Evolutionary conservation across 1,140 invertebrate species (phyloP).

Genomic region (Anastrepha ludens): DNA sequence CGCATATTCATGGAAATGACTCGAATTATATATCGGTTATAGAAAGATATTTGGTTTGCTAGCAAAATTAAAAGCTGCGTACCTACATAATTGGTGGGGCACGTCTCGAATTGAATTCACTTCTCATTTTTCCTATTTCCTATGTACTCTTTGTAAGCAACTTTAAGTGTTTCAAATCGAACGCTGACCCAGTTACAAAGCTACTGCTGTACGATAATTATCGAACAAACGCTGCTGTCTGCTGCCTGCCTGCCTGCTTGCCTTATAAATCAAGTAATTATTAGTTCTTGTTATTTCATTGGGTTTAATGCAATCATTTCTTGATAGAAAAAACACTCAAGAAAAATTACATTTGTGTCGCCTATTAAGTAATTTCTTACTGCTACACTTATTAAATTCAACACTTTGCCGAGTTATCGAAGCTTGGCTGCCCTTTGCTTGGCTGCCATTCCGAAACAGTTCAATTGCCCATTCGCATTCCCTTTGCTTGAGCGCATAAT

Average conservation of each 20-base stretch:
- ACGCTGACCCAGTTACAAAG: neutral
- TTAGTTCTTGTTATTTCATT: conserved; percentile 1
- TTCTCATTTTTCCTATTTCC: no score
- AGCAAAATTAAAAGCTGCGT: no score
- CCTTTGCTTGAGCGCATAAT: neutral
- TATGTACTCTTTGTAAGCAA: no score
- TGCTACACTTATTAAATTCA: conserved; percentile 8
- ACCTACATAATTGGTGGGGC: no score
- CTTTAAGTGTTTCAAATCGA: neutral
- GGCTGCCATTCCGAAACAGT: neutral
- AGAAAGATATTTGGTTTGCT: no score
- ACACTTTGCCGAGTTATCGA: neutral
- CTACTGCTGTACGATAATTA: no score
- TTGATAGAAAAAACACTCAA: neutral
- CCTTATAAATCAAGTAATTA: conserved; percentile 18
- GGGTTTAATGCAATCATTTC: neutral
- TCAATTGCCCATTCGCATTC: neutral
- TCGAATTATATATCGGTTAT: no score
- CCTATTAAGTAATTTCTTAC: conserved; percentile 21
- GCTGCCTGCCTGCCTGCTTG: neutral
- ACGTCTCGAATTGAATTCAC: no score
- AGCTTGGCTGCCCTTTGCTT: neutral
- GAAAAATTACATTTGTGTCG: neutral
- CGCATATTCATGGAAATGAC: neutral
- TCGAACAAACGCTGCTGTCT: no score